Conservation (phyloP, 2,888 invertebrate genomes). For the Falcaria lacertinaria region DNA sequence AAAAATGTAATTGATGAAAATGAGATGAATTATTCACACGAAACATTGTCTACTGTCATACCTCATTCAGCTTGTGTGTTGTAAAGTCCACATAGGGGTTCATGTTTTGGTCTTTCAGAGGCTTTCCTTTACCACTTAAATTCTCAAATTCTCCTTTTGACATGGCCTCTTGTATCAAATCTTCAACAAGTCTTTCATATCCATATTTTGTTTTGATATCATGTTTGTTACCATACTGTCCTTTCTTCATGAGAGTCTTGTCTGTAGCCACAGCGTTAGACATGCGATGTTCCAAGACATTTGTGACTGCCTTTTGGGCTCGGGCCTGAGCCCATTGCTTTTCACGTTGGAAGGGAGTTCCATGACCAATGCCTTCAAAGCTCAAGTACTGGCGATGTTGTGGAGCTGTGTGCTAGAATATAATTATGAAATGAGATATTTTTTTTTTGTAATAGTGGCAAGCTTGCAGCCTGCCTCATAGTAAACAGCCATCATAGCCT, state of each 20-base stretch:
- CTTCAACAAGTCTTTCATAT: constrained; percentile 93
- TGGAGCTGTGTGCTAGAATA: constrained; percentile 87
- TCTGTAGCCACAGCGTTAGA: constrained; percentile 82
- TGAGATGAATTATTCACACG: no score
- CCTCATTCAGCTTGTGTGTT: constrained; percentile 91
- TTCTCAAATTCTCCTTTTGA: constrained; percentile 93
- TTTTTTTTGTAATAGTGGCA: no score
- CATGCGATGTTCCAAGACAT: constrained; percentile 81
- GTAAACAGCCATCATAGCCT: no score
- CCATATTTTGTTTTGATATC: constrained; percentile 90
- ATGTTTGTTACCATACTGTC: constrained; percentile 80
- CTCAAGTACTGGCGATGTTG: constrained; percentile 92
- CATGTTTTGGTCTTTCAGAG: constrained; percentile 82
- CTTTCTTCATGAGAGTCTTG: constrained; percentile 82
- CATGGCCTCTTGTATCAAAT: constrained; percentile 95
- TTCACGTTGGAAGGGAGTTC: constrained; percentile 88
- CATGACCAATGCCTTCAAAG: constrained; percentile 88
- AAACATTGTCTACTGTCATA: constrained; percentile 29
- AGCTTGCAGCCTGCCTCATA: no score
- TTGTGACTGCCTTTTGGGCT: constrained; percentile 84
- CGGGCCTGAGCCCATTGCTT: constrained; percentile 86
- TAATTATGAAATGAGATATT: no score
- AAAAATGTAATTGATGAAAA: no score
- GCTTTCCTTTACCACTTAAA: constrained; percentile 90
- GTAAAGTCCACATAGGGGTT: constrained; percentile 94